Evolutionary conservation across 1,140 invertebrate species (phyloP), one percentile per base, ranked within the genome.

Genomic region (Phthorimaea operculella): DNA sequence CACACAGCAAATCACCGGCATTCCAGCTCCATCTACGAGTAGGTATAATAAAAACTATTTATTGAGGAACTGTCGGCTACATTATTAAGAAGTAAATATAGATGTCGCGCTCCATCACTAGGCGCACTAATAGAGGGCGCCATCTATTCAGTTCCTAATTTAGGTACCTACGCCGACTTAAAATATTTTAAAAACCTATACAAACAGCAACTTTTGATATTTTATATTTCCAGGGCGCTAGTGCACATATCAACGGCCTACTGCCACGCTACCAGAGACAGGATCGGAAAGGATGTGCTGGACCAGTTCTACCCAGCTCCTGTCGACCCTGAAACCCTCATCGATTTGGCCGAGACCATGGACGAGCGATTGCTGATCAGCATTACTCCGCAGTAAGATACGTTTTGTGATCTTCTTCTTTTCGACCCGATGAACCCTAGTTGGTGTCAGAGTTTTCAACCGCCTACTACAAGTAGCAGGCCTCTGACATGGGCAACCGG

Each of bases 161-260:
- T 42, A 42, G 11, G 3, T 42, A 11, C 9, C 14, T 42, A 14
- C 8, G 3, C 11, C 39, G 12, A 36, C 34, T 36, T 8, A 36
- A 36, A 36, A 8, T 8, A 8, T 36, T 7, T 42, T 42, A 4
- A 4, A 42, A 4, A 42, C 11, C 3, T n/a, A n/a, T 42, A n/a
- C 11, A 4, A n/a, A 42, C 11, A 42, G 39, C 11, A 42, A 1
- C 4, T n/a, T n/a, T 42, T 42, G 14, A 42, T 14, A n/a, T 42
- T 42, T 14, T 42, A 4, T 11, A 42, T 42, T 48, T 49, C 33
- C 58, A 63, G 62, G 45, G 44, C 49, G 0, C 57, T 64, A 10
- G 49, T 52, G 10, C 52, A 67, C 54, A 47, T 64, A 1, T 67
- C 65, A 0, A 67, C 65, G 0, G 65, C 62, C 4, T 67, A 55